Evolutionary conservation across 2,888 invertebrate genomes (phyloP).

Genomic region (Acleris laterana): DNA sequence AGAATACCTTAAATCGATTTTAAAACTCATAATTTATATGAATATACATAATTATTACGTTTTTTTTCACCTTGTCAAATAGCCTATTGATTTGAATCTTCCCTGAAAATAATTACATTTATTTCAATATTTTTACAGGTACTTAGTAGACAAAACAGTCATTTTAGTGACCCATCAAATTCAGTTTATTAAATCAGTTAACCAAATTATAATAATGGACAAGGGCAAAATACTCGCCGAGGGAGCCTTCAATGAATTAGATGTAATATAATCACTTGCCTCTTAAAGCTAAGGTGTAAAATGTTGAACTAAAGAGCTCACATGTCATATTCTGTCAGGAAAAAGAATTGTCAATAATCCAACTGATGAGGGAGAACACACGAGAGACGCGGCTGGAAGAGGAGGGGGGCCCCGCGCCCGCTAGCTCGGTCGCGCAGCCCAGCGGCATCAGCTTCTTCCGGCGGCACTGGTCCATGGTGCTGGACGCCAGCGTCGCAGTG

Average conservation of each 20-base stretch:
- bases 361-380: constrained; percentile 66
- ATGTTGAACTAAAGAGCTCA: constrained; percentile 5
- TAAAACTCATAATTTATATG: too few species aligned
- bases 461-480: constrained; percentile 59
- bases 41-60: too few species aligned
- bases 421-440: constrained; percentile 46
- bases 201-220: constrained; percentile 81
- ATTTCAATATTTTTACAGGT: constrained; percentile 49
- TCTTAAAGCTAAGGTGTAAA: too few species aligned
- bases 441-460: constrained; percentile 64
- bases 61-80: too few species aligned
- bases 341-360: constrained; percentile 65
- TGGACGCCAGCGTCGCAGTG: constrained; percentile 62
- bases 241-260: constrained; percentile 67
- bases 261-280: constrained; percentile 51
- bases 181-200: constrained; percentile 89
- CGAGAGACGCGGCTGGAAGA: constrained; percentile 67
- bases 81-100: too few species aligned
- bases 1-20: too few species aligned
- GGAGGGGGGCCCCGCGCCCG: constrained; percentile 45
- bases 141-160: constrained; percentile 87
- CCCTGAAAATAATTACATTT: too few species aligned
- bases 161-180: constrained; percentile 93
- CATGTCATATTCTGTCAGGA: constrained; percentile 50
- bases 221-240: constrained; percentile 67